These are phyloP conservation scores for Trachops cirrhosus DNA, from an alignment of 2,797 vertebrate genomes.

Conservation along the genomic window DNA sequence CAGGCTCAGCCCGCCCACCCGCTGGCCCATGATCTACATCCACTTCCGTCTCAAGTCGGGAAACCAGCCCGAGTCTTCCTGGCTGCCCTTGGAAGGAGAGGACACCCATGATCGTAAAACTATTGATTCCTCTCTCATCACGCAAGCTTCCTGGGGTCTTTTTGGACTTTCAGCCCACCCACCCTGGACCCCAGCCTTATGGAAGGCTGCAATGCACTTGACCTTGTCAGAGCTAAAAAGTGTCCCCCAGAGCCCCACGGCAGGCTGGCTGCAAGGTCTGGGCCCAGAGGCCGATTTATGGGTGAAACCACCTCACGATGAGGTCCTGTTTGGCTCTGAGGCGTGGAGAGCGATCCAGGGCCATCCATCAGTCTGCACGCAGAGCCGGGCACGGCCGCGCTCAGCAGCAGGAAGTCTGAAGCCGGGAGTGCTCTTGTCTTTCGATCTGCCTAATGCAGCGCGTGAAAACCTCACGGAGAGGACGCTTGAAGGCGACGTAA, in stretches of 20 bases:
- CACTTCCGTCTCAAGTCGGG: not conserved
- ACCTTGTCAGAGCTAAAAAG: not conserved
- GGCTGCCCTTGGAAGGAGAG: not conserved
- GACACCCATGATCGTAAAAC: not conserved
- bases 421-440: accelerated
- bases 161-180: not conserved
- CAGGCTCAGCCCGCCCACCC: not conserved
- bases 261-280: not conserved
- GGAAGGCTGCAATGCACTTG: not conserved
- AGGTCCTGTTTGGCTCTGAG: not conserved
- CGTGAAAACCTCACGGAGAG: not conserved
- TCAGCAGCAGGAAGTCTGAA: not conserved
- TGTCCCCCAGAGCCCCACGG: not conserved
- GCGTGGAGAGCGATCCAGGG: not conserved
- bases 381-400: accelerated
- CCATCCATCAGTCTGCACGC: not conserved
- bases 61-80: not conserved
- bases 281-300: not conserved
- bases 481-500: not conserved
- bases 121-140: not conserved
- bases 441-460: not conserved
- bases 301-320: not conserved
- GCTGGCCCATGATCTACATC: not conserved
- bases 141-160: not conserved
- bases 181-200: not conserved